Evolutionary conservation across 2,888 invertebrate species (phyloP).

Genomic region (Ophioninae sp.): DNA sequence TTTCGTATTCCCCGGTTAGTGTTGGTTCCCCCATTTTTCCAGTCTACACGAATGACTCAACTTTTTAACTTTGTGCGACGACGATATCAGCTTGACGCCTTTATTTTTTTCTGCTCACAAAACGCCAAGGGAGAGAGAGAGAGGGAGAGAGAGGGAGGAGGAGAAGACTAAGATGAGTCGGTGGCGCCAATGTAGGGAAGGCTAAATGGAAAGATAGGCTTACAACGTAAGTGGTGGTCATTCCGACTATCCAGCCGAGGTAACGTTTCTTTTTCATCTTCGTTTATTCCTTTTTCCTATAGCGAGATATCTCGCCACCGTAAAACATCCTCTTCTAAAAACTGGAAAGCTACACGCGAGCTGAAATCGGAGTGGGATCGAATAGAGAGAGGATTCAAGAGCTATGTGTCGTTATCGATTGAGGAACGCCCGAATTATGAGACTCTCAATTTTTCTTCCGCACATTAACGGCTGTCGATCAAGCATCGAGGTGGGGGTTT

Average conservation of each 20-base stretch:
- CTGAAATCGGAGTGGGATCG: conserved; percentile 48
- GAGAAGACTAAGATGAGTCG: conserved; percentile 28
- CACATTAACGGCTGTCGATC: conserved; percentile 16
- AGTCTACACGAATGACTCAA: conserved; percentile 25
- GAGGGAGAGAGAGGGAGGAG: conserved; percentile 17
- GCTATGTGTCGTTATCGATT: conserved; percentile 70
- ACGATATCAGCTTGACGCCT: conserved; percentile 43
- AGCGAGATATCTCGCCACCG: conserved; percentile 53
- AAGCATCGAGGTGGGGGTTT: conserved; percentile 3
- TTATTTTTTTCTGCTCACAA: conserved; percentile 27
- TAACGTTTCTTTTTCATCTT: conserved; percentile 24
- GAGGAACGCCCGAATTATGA: conserved; percentile 65
- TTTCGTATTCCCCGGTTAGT: neutral
- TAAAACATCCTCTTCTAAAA: conserved; percentile 48
- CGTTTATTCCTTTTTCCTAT: conserved; percentile 39
- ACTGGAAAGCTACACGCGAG: conserved; percentile 29
- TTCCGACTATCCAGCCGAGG: conserved; percentile 29
- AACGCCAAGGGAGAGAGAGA: conserved; percentile 11
- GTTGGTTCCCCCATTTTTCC: neutral
- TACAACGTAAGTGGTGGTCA: conserved; percentile 34
- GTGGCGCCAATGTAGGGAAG: conserved; percentile 50
- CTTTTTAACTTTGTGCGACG: conserved; percentile 36
- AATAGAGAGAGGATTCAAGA: conserved; percentile 66
- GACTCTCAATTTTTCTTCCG: conserved; percentile 30
- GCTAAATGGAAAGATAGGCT: conserved; percentile 44